Evolutionary conservation across 64 coral and sea anemone genomes (phyloP).

Genomic region (Orbicella faveolata): DNA sequence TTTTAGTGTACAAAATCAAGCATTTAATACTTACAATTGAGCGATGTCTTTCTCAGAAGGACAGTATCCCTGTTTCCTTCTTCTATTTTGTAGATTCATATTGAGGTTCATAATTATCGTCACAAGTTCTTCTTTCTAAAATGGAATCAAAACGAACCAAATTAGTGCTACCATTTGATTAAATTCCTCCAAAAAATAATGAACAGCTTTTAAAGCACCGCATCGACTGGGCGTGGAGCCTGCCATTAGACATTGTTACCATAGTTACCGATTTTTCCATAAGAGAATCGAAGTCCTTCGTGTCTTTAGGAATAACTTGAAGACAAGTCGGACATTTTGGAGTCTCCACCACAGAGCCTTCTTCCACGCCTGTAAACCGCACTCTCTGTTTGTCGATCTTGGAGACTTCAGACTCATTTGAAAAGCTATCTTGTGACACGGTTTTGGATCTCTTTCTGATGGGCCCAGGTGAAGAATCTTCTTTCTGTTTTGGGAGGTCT

Average conservation of each 20-base stretch:
- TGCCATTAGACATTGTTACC: background rate
- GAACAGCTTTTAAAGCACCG: no score
- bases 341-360: background rate
- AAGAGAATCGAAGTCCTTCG: slow-evolving; percentile 19
- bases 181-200: no score
- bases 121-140: slow-evolving; percentile 39
- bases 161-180: background rate
- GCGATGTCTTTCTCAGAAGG: slow-evolving; percentile 15
- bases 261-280: slow-evolving; percentile 41
- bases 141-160: background rate
- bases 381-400: slow-evolving; percentile 27
- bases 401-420: background rate
- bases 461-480: background rate
- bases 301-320: slow-evolving; percentile 18
- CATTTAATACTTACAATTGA: background rate
- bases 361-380: slow-evolving; percentile 13
- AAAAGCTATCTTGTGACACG: background rate
- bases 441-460: slow-evolving; percentile 23
- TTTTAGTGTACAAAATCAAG: background rate
- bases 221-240: background rate
- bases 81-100: slow-evolving; percentile 7
- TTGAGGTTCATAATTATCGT: slow-evolving; percentile 26
- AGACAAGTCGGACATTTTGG: slow-evolving; percentile 3
- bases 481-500: background rate
- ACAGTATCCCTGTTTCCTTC: slow-evolving; percentile 26